Conservation (phyloP, 2,797 vertebrate genomes). For the Crossoptilon crossoptilon region DNA sequence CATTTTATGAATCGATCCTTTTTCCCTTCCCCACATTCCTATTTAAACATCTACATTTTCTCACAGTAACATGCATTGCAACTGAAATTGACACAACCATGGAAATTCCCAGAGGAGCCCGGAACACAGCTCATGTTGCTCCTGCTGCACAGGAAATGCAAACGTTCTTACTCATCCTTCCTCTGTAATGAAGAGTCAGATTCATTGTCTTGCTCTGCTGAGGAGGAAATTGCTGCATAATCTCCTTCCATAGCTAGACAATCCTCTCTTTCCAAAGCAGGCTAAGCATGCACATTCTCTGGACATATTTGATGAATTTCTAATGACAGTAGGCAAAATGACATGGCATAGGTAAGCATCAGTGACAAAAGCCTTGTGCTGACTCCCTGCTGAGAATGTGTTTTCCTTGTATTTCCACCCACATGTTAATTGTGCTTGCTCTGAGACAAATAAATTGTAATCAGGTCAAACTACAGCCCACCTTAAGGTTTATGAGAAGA, state of each 20-base stretch:
- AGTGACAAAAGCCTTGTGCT: conserved; percentile 18
- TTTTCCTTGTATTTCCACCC: not conserved
- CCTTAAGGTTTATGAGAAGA: not conserved
- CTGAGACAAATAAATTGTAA: not conserved
- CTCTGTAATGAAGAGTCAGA: conserved; percentile 63
- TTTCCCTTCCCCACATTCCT: not conserved
- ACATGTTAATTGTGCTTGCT: conserved; percentile 14
- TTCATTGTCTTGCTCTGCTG: conserved; percentile 55
- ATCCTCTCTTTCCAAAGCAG: conserved; percentile 51
- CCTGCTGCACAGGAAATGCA: conserved; percentile 55
- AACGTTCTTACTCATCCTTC: conserved; percentile 47
- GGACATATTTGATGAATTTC: conserved; percentile 48
- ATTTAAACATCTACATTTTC: conserved; percentile 20
- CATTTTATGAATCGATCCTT: not conserved
- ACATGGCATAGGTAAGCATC: not conserved
- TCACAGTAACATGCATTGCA: not conserved
- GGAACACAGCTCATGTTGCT: not conserved
- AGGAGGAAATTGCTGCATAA: conserved; percentile 68
- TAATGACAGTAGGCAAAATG: not conserved
- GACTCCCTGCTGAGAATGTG: not conserved
- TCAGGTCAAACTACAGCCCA: not conserved
- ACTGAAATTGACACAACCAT: conserved; percentile 34
- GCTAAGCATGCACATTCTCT: conserved; percentile 51
- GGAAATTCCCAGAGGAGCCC: conserved; percentile 48
- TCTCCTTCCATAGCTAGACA: conserved; percentile 58